These are phyloP conservation scores for Lepus europaeus DNA, from an alignment of 2,113 vertebrate species.

Conservation along the genomic window DNA sequence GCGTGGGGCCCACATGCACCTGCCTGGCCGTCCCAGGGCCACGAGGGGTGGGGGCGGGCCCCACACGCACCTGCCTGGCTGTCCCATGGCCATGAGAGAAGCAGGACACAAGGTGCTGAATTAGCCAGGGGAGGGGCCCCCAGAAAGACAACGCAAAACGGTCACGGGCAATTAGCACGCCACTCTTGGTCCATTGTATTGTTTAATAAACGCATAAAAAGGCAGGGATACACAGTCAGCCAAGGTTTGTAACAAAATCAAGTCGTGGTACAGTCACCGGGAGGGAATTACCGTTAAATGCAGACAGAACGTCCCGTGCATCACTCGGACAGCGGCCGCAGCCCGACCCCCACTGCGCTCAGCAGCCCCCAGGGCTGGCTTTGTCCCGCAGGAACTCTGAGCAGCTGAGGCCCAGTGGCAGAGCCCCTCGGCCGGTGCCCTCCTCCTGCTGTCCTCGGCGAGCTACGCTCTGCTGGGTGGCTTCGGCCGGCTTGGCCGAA, in stretches of 20 bases:
- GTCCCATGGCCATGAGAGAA: background rate
- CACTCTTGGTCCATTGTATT: slow-evolving; percentile 60
- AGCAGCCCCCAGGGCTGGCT: no score
- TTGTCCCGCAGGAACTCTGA: no score
- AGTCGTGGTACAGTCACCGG: slow-evolving; percentile 65
- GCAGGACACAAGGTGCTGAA: background rate
- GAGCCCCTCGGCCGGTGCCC: no score
- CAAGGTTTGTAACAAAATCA: slow-evolving; percentile 76
- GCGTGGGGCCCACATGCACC: no score
- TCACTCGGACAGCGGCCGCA: slow-evolving; percentile 37
- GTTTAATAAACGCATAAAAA: slow-evolving; percentile 85
- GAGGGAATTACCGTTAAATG: background rate
- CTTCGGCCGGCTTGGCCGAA: no score
- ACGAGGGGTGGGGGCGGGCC: no score
- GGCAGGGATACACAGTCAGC: slow-evolving; percentile 70
- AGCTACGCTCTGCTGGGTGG: no score
- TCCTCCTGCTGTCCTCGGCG: no score
- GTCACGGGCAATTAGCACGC: slow-evolving; percentile 78
- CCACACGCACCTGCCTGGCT: no score
- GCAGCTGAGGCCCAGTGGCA: no score
- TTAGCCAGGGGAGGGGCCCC: background rate
- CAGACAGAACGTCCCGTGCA: slow-evolving; percentile 55
- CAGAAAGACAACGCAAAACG: slow-evolving; percentile 66
- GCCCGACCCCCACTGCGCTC: no score
- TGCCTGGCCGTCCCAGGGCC: no score